Evolutionary conservation across 2,797 vertebrate species (phyloP).

Genomic region (Acanthiza pusilla): DNA sequence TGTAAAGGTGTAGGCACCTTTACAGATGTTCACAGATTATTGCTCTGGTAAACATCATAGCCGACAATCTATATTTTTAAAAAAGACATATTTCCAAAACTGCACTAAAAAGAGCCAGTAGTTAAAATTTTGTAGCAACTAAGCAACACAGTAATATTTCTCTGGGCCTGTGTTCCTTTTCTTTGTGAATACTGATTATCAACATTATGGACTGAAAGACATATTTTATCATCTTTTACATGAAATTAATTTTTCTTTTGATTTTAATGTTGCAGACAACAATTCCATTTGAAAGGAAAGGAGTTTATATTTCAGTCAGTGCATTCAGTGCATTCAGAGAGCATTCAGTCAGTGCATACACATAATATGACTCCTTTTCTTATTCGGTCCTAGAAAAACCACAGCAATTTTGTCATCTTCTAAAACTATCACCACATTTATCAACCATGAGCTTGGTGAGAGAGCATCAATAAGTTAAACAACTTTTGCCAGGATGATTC

Average conservation of each 20-base stretch:
- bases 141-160: background rate
- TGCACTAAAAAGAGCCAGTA: background rate
- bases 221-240: background rate
- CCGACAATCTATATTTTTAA: accelerated
- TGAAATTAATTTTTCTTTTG: background rate
- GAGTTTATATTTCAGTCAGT: background rate
- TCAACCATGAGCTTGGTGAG: background rate
- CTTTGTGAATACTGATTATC: background rate
- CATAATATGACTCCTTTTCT: background rate
- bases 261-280: background rate
- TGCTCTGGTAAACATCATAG: background rate
- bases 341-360: background rate
- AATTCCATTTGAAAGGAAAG: background rate
- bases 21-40: background rate
- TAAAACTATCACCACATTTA: background rate
- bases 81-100: background rate
- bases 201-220: background rate
- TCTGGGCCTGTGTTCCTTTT: background rate
- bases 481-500: background rate
- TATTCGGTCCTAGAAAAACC: background rate
- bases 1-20: background rate
- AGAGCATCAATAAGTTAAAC: background rate
- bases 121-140: background rate
- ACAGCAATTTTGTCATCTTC: background rate
- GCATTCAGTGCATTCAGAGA: background rate